Percentiles rank a stretch among this genome's conserved stretches.
Evolutionary conservation across 1,140 invertebrate genomes (phyloP).

Genomic region (Nylanderia fulva): DNA sequence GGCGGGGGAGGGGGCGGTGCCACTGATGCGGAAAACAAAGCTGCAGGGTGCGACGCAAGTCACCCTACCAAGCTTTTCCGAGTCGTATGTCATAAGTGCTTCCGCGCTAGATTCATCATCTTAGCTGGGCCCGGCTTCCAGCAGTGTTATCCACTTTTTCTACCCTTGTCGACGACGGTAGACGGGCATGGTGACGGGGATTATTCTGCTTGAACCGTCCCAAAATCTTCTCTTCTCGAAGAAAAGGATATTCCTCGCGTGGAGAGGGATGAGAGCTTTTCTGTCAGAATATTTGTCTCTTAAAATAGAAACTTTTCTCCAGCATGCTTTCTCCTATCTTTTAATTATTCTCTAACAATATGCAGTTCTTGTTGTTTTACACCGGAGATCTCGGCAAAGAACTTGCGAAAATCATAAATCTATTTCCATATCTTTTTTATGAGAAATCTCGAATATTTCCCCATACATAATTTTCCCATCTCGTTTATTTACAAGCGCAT

Average conservation of each 20-base stretch:
- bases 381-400: neutral
- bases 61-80: slow-evolving; percentile 78
- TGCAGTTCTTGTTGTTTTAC: slow-evolving; percentile 30
- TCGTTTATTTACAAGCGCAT: slow-evolving; percentile 60
- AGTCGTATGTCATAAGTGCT: slow-evolving; percentile 86
- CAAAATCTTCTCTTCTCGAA: slow-evolving; percentile 56
- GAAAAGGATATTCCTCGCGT: slow-evolving; percentile 52
- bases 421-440: neutral
- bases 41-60: slow-evolving; percentile 78
- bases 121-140: slow-evolving; percentile 75
- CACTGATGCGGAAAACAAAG: slow-evolving; percentile 85
- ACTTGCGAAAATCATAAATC: neutral
- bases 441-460: slow-evolving; percentile 16
- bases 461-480: slow-evolving; percentile 1
- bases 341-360: slow-evolving; percentile 20
- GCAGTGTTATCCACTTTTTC: slow-evolving; percentile 79
- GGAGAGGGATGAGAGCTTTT: neutral
- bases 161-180: slow-evolving; percentile 76
- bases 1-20: slow-evolving; percentile 79
- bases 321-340: neutral
- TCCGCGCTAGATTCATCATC: slow-evolving; percentile 86
- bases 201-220: slow-evolving; percentile 75
- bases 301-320: neutral
- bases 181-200: slow-evolving; percentile 78
- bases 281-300: slow-evolving; percentile 39